These are phyloP conservation scores for Eulemur coronatus DNA, from an alignment of 2,797 vertebrate species.

Conservation along the genomic window DNA sequence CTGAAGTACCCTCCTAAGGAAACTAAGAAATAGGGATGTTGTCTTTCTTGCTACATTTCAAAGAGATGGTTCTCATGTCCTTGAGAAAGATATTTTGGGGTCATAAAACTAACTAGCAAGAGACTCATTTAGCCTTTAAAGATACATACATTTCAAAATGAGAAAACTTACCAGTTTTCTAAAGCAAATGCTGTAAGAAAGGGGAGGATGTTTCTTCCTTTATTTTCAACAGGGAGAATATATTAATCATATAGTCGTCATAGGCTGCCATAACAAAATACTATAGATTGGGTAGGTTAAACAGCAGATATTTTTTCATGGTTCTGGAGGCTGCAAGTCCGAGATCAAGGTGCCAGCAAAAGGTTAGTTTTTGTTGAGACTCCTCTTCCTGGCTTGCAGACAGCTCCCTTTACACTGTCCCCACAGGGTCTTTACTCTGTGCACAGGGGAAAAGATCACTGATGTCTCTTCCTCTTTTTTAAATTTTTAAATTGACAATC, in stretches of 20 bases:
- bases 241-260: background rate
- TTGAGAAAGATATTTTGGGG: background rate
- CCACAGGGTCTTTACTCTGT: background rate
- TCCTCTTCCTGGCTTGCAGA: background rate
- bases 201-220: background rate
- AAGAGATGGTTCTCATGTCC: background rate
- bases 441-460: background rate
- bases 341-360: background rate
- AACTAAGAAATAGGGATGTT: background rate
- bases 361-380: background rate
- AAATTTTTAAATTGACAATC: no score
- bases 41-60: background rate
- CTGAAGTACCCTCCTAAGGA: background rate
- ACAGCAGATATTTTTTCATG: background rate
- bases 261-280: background rate
- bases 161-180: background rate
- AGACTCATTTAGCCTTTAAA: background rate
- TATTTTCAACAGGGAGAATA: background rate
- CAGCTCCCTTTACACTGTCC: background rate
- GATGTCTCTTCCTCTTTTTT: background rate
- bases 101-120: background rate
- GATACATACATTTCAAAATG: background rate
- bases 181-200: background rate
- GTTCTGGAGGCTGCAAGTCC: background rate
- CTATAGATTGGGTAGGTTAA: background rate